These are phyloP conservation scores for Ianthella basta DNA, from an alignment of 37 sponge, comb jelly and placozoan species.

Conservation along the genomic window DNA sequence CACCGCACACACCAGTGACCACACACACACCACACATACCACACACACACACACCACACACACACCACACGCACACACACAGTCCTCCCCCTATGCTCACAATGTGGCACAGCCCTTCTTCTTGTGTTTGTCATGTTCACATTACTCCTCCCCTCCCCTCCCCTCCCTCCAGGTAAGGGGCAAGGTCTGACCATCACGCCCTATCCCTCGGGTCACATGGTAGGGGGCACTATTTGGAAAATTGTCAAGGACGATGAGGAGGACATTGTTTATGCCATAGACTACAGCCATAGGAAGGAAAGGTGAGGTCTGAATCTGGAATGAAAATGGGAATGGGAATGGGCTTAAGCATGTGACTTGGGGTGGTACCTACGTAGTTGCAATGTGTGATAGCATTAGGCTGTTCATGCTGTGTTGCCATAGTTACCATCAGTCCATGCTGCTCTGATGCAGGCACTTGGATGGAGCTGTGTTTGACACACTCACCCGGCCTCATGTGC, in stretches of 20 bases:
- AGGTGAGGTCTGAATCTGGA: constrained; percentile 51
- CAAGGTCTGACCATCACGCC: constrained; percentile 97
- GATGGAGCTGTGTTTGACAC: constrained; percentile 94
- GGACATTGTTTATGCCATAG: constrained; percentile 97
- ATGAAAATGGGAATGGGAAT: neutral
- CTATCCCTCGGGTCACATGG: constrained; percentile 97
- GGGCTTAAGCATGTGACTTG: neutral
- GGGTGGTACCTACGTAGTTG: no score
- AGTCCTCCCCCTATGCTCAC: no score
- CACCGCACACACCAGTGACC: no score
- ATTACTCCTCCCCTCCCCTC: neutral
- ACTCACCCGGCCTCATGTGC: constrained; percentile 86
- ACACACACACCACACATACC: no score
- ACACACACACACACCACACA: no score
- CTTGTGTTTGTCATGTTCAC: neutral
- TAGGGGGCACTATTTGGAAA: constrained; percentile 99
- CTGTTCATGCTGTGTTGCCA: no score
- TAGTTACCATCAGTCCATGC: no score
- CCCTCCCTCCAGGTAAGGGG: constrained; percentile 80
- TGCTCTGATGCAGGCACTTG: constrained; percentile 68
- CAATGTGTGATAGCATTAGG: no score
- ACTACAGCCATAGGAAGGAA: constrained; percentile 99
- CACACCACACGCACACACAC: no score
- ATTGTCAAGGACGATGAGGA: constrained; percentile 98
- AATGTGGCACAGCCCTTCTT: no score